phyloP scores from a whole-genome alignment of 2,113 vertebrate species.

The Xiphophorus maculatus region DNA sequence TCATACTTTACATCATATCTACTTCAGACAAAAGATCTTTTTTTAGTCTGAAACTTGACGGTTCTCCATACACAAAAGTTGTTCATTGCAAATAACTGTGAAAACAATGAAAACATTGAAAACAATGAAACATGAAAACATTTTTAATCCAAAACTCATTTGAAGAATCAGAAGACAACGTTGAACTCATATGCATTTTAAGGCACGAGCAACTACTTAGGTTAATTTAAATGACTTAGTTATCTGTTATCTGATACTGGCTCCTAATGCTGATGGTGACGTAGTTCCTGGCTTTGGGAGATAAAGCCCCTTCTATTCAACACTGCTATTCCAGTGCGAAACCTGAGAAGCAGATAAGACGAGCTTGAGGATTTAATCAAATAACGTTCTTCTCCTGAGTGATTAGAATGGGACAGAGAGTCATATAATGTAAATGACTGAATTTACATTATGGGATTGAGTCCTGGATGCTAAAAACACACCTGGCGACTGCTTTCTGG shows the following conservation, averaged over 20 bases:
- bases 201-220: neutral
- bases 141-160: neutral
- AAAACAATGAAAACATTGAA: neutral
- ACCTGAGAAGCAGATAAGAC: neutral
- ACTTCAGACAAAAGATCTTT: too few species aligned
- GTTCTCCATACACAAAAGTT: too few species aligned
- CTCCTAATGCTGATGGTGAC: neutral
- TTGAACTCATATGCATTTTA: neutral
- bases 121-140: neutral
- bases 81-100: too few species aligned
- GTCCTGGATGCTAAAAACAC: slow-evolving; percentile 2
- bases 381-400: neutral
- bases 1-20: too few species aligned
- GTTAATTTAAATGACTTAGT: neutral
- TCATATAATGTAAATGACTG: slow-evolving; percentile 6
- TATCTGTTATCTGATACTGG: neutral
- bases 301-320: neutral
- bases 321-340: slow-evolving; percentile 2
- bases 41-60: too few species aligned
- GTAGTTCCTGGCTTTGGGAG: neutral
- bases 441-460: slow-evolving; percentile 6
- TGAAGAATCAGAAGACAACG: neutral
- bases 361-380: neutral
- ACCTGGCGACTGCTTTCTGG: slow-evolving; percentile 11
- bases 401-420: neutral